Conservation (phyloP, 2,113 vertebrate species). For the Labeo rohita region DNA sequence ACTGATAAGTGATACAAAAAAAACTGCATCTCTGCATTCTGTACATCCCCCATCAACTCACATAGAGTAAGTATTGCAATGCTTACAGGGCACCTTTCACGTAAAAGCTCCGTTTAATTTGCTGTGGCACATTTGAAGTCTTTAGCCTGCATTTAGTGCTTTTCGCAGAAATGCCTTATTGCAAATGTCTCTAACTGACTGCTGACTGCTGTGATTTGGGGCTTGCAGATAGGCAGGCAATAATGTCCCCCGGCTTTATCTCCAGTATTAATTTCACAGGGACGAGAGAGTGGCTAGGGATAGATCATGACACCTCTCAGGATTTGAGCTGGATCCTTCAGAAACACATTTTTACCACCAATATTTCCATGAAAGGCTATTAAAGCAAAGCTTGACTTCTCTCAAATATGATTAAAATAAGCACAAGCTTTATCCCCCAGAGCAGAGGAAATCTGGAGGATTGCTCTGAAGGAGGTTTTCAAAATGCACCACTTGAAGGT, state of each 20-base stretch:
- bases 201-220: constrained; percentile 32
- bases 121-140: constrained; percentile 10
- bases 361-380: constrained; percentile 75
- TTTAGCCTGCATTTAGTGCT: constrained; percentile 12
- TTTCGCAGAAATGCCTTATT: constrained; percentile 22
- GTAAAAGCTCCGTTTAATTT: constrained; percentile 40
- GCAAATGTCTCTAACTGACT: constrained; percentile 39
- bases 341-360: constrained; percentile 70
- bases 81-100: constrained; percentile 39
- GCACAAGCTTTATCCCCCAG: constrained; percentile 71
- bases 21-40: constrained; percentile 5
- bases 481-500: constrained; percentile 66
- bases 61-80: constrained; percentile 25
- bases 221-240: constrained; percentile 29
- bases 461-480: constrained; percentile 65
- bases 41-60: constrained; percentile 7
- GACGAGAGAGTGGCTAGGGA: background rate
- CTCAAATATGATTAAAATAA: constrained; percentile 75
- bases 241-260: constrained; percentile 29
- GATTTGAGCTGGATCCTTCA: constrained; percentile 68
- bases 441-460: constrained; percentile 66
- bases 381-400: constrained; percentile 74
- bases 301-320: constrained; percentile 47
- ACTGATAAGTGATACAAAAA: constrained; percentile 10
- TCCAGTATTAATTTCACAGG: constrained; percentile 40